Evolutionary conservation across 2,888 invertebrate species (phyloP).

Genomic region (Lepidonotus clava): DNA sequence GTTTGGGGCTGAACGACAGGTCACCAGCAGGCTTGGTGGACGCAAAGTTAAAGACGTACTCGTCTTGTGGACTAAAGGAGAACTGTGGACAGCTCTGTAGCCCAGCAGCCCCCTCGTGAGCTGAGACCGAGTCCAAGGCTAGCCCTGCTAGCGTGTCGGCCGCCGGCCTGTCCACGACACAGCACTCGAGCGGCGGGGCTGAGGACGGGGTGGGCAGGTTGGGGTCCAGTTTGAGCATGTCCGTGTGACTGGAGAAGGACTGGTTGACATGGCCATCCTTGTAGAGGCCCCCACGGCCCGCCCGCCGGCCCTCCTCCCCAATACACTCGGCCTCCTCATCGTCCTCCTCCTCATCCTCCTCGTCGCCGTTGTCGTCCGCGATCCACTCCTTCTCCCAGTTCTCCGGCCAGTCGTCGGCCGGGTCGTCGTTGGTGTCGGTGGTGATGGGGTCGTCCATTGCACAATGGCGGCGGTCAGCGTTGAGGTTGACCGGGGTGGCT

Average conservation of each 20-base stretch:
- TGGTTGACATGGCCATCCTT: conserved; percentile 54
- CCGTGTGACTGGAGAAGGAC: conserved; percentile 52
- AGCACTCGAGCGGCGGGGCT: conserved; percentile 16
- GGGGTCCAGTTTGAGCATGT: conserved; percentile 48
- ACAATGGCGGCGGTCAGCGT: conserved; percentile 47
- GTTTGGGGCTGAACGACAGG: conserved; percentile 26
- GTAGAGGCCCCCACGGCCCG: conserved; percentile 21
- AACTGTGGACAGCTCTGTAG: conserved; percentile 5
- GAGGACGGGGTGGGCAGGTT: conserved; percentile 26
- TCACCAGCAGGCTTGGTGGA: conserved; percentile 21
- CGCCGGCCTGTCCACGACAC: not conserved
- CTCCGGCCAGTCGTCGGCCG: conserved; percentile 56
- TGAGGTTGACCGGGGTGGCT: conserved; percentile 54
- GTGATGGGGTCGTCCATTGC: conserved; percentile 54
- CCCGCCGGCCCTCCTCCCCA: conserved; percentile 36
- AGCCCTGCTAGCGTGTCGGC: not conserved
- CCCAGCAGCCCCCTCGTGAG: conserved; percentile 4
- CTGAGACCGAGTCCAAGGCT: not conserved
- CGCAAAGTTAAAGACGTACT: conserved; percentile 11
- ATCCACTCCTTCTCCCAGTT: conserved; percentile 62
- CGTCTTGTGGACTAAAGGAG: conserved; percentile 35
- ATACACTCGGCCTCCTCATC: conserved; percentile 50
- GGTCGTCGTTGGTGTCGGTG: conserved; percentile 50
- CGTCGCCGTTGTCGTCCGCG: conserved; percentile 52
- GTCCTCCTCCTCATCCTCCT: conserved; percentile 18